Evolutionary conservation across 2,797 vertebrate species (phyloP), one percentile per base, ranked within the genome.

Genomic region (Lutjanus campechanus): DNA sequence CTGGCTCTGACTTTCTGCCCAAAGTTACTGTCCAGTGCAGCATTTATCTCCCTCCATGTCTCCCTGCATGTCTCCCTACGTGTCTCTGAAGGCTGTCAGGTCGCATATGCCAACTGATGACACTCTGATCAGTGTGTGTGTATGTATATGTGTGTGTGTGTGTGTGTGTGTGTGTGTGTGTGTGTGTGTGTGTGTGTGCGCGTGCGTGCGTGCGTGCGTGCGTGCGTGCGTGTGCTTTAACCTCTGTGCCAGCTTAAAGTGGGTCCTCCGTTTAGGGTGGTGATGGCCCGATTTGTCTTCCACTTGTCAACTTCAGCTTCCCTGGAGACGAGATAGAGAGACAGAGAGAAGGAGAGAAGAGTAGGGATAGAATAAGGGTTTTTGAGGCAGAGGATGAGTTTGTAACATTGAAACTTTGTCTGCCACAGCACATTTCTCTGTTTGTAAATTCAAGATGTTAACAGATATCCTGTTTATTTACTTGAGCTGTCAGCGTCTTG

Each of bases 261-360:
- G 47, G 60, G 74, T 73, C 69, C 71, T 83, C 81, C 22, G 47
- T 85, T 91, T 86, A 75, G 50, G 79, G 70, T 83, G 70, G 56
- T 62, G 80, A 85, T 73, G 82, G 82, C 75, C 74, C 55, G 76
- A 92, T 92, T 90, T 91, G 86, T 92, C 90, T 91, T 89, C 79
- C 73, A 71, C 81, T 86, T 92, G 92, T 91, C 89, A 90, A 79
- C 83, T 71, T 67, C 66, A 43, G 71, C 69, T 59, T 89, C 80
- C 84, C 78, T 0, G 25, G 85, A 81, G 75, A 86, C 64, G 29
- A 36, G 29, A 56, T n/a, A 0, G 3, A 73, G 56, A 69, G 46
- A 61, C 11, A 68, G 67, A 53, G 49, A 53, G 46, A 40, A 61
- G 36, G 22, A 17, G 16, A 44, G 53, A n/a, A 4, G 17, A 29